Conservation (phyloP, 2,113 vertebrate species). For the Stigmatopora argus region DNA sequence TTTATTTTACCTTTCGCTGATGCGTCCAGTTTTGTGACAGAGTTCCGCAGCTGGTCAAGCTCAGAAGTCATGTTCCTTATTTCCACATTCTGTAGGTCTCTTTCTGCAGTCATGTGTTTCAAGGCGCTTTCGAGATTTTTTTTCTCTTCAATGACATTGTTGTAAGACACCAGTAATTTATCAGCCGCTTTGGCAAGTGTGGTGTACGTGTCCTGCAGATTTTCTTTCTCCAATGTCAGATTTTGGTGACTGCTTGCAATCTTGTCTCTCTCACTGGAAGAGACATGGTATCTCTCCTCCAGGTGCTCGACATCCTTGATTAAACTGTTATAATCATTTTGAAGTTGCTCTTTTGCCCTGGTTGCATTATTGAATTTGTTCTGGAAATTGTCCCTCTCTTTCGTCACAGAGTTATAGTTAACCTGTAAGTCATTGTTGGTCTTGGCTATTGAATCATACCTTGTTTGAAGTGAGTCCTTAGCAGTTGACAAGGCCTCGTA, state of each 20-base stretch:
- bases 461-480: slow-evolving; percentile 4
- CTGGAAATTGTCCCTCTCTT: slow-evolving; percentile 44
- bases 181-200: slow-evolving; percentile 1
- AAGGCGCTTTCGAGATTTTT: slow-evolving; percentile 7
- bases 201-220: slow-evolving; percentile 11
- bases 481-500: slow-evolving; percentile 1
- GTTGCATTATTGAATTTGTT: slow-evolving; percentile 44
- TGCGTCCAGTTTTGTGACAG: slow-evolving; percentile 9
- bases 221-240: slow-evolving; percentile 4
- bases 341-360: slow-evolving; percentile 33
- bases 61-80: slow-evolving; percentile 38
- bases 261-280: slow-evolving; percentile 35
- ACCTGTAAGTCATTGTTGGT: slow-evolving; percentile 17
- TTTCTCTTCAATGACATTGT: slow-evolving; percentile 12
- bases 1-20: slow-evolving; percentile 17
- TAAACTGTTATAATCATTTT: slow-evolving; percentile 28
- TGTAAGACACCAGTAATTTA: slow-evolving; percentile 6
- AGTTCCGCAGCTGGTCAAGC: slow-evolving; percentile 15
- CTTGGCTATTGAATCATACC: neutral
- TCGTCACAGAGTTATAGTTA: neutral
- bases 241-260: slow-evolving; percentile 30
- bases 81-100: slow-evolving; percentile 17
- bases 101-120: slow-evolving; percentile 13
- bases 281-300: slow-evolving; percentile 29
- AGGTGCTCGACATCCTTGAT: slow-evolving; percentile 33